These are phyloP conservation scores for Leptothorax acervorum DNA, from an alignment of 2,888 invertebrate genomes.

Conservation along the genomic window DNA sequence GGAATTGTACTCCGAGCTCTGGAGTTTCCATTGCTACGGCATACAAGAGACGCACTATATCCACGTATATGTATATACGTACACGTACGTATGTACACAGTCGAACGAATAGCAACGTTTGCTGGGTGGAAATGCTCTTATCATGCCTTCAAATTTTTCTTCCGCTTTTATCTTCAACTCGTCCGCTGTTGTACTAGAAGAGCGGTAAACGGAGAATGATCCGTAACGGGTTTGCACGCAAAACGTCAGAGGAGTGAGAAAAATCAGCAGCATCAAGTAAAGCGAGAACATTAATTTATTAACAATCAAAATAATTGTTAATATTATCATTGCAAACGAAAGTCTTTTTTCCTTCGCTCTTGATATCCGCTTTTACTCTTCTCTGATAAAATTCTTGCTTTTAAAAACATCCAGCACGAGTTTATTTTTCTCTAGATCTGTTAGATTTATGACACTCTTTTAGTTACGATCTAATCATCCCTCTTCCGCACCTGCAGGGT, in stretches of 20 bases:
- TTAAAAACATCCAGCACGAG: neutral
- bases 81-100: neutral
- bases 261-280: neutral
- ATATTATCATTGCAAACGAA: neutral
- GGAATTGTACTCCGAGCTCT: slow-evolving; percentile 53
- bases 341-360: neutral
- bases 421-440: neutral
- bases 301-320: neutral
- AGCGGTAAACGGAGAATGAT: slow-evolving; percentile 6
- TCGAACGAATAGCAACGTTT: slow-evolving; percentile 19
- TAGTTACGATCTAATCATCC: neutral
- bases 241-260: neutral
- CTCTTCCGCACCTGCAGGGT: neutral
- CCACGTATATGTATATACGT: neutral
- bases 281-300: neutral
- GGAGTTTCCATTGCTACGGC: slow-evolving; percentile 47
- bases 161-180: slow-evolving; percentile 20
- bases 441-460: neutral
- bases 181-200: neutral
- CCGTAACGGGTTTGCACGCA: slow-evolving; percentile 19
- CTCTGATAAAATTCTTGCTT: neutral
- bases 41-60: slow-evolving; percentile 35
- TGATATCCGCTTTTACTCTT: neutral
- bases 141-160: slow-evolving; percentile 43
- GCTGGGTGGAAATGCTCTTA: slow-evolving; percentile 35